Evolutionary conservation across 2,797 vertebrate species (phyloP).

Genomic region (Nyctalus aviator): DNA sequence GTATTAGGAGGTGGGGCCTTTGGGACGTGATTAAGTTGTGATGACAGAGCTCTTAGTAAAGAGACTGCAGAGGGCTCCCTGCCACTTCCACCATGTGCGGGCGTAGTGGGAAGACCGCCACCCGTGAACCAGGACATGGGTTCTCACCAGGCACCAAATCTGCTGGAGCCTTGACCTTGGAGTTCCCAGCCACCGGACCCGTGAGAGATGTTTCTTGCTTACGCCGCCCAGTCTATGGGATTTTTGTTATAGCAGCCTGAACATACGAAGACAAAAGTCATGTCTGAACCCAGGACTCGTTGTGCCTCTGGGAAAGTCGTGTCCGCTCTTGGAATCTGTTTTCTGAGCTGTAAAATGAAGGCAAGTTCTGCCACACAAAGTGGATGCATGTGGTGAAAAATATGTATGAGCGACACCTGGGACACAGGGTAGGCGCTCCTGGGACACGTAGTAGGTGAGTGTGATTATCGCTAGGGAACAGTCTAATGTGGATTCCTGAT

Average conservation of each 20-base stretch:
- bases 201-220: not conserved
- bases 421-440: not conserved
- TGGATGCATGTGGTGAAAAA: not conserved
- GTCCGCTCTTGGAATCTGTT: not conserved
- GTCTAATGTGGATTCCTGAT: not conserved
- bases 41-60: not conserved
- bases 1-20: not conserved
- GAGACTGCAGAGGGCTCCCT: not conserved
- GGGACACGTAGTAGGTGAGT: not conserved
- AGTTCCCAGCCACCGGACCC: not conserved
- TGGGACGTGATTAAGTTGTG: not conserved
- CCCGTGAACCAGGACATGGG: not conserved
- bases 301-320: not conserved
- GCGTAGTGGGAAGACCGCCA: not conserved
- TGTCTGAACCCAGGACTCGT: not conserved
- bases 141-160: not conserved
- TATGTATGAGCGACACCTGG: not conserved
- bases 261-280: not conserved
- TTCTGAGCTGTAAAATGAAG: not conserved
- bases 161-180: not conserved
- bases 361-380: not conserved
- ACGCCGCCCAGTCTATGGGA: not conserved
- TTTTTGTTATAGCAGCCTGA: not conserved
- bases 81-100: not conserved
- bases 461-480: not conserved